Conservation (phyloP, 2,888 invertebrate genomes). For the Perdita meconis region DNA sequence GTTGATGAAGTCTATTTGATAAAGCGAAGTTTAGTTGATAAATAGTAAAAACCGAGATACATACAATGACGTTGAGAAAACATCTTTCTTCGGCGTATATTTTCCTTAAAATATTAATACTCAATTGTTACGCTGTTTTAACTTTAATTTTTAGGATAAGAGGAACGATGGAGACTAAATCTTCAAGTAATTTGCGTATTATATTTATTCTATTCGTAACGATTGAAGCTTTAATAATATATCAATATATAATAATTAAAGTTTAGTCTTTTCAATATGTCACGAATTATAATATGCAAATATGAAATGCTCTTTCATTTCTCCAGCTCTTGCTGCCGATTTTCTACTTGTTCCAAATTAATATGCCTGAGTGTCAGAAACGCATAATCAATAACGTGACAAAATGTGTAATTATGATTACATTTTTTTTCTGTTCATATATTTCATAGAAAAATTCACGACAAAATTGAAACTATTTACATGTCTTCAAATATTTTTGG, state of each 20-base stretch:
- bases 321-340: not conserved
- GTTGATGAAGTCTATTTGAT: too few relatives aligned
- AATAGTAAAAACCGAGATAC: constrained; percentile 49
- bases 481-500: constrained; percentile 11
- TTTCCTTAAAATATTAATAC: constrained; percentile 14
- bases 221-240: not conserved
- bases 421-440: not conserved
- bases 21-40: constrained; percentile 60
- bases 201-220: constrained; percentile 20
- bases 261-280: constrained; percentile 1
- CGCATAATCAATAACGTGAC: too few relatives aligned
- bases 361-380: too few relatives aligned
- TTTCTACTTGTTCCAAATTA: too few relatives aligned
- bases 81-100: constrained; percentile 24
- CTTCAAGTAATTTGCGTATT: constrained; percentile 2
- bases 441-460: constrained; percentile 2
- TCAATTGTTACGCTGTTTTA: constrained; percentile 11
- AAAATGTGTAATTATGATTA: too few relatives aligned
- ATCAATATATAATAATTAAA: constrained; percentile 17
- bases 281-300: constrained; percentile 24
- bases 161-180: constrained; percentile 7
- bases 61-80: constrained; percentile 40
- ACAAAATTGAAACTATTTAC: not conserved
- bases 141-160: constrained; percentile 16
- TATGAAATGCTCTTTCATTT: not conserved